phyloP scores from a whole-genome alignment of 2,888 invertebrate species.

The Spisula subtruncata region DNA sequence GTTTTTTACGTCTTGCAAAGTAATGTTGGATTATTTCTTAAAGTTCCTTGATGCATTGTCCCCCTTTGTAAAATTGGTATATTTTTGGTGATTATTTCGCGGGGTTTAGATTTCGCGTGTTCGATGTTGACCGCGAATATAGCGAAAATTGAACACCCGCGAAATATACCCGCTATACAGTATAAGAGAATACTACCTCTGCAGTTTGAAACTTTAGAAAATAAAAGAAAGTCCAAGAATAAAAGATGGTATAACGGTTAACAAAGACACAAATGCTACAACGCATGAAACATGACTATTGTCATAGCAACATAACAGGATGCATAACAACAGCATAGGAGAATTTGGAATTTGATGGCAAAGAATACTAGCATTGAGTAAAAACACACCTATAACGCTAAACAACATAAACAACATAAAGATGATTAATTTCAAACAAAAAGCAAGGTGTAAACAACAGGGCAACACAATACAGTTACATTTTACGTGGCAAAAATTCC shows the following conservation, averaged over 20 bases:
- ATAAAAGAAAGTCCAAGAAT: not conserved
- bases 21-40: too few relatives aligned
- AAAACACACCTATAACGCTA: not conserved
- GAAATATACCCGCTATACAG: too few relatives aligned
- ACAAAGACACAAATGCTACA: not conserved
- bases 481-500: too few relatives aligned
- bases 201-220: slow-evolving; percentile 39
- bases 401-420: slow-evolving; percentile 1
- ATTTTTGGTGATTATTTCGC: too few relatives aligned
- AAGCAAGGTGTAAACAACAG: too few relatives aligned
- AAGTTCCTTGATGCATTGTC: too few relatives aligned
- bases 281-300: not conserved
- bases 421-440: not conserved
- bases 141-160: too few relatives aligned
- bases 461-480: too few relatives aligned
- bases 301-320: not conserved
- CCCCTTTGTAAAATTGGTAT: too few relatives aligned
- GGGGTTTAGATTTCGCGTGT: too few relatives aligned
- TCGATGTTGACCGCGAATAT: too few relatives aligned
- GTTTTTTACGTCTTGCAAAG: too few relatives aligned
- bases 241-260: not conserved
- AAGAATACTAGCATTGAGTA: not conserved
- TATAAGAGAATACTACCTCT: slow-evolving; percentile 34
- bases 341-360: not conserved
- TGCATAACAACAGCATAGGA: not conserved